phyloP scores from a whole-genome alignment of 1,140 invertebrate species.

The Zaprionus taronus region DNA sequence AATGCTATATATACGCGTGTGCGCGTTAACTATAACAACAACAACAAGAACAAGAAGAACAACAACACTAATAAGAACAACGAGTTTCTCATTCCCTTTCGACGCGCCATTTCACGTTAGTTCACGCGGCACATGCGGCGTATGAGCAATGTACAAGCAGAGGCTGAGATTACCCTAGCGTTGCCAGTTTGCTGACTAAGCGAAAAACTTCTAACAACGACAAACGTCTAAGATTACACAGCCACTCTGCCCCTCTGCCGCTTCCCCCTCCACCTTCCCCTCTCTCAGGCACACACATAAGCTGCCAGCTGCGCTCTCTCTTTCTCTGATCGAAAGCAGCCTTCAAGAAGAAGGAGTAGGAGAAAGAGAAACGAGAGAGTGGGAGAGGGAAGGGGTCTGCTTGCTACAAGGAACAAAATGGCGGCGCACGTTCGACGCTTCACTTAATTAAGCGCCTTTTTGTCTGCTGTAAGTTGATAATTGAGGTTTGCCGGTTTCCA shows the following conservation, averaged over 20 bases:
- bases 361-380: too few relatives aligned
- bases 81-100: conserved; percentile 1
- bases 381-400: neutral
- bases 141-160: conserved; percentile 20
- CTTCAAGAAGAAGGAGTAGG: conserved; percentile 6
- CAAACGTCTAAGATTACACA: conserved; percentile 38
- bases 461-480: conserved; percentile 77
- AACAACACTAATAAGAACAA: conserved; percentile 34
- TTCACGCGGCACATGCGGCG: conserved; percentile 10
- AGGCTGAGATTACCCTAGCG: conserved; percentile 13
- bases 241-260: conserved; percentile 17
- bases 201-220: conserved; percentile 36
- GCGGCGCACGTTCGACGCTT: conserved; percentile 68
- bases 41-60: conserved; percentile 14
- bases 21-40: conserved; percentile 22
- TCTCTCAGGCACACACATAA: conserved; percentile 13
- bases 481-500: conserved; percentile 71
- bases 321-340: conserved; percentile 39
- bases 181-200: conserved; percentile 35
- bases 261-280: conserved; percentile 18
- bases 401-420: conserved; percentile 47
- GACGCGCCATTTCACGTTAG: neutral
- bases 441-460: conserved; percentile 78
- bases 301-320: conserved; percentile 8
- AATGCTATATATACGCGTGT: conserved; percentile 19